phyloP scores from a whole-genome alignment of 2,113 vertebrate species.

The Anolis sagrei region DNA sequence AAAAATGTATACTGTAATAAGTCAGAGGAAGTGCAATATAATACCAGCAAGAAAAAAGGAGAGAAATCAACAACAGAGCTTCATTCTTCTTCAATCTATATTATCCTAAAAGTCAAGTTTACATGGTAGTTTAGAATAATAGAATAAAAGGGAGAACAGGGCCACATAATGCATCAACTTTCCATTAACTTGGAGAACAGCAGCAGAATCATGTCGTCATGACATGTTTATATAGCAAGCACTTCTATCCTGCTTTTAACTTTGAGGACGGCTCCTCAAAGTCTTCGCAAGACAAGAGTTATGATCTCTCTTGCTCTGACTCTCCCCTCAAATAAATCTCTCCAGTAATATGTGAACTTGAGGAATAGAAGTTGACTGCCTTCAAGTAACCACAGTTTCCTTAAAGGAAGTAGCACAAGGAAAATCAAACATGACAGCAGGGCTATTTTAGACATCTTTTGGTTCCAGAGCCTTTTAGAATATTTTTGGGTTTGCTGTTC shows the following conservation, averaged over 20 bases:
- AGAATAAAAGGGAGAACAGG: not conserved
- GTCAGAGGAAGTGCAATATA: not conserved
- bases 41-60: not conserved
- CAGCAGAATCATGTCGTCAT: not conserved
- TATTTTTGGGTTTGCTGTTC: not conserved
- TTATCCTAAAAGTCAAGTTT: not conserved
- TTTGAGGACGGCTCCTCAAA: not conserved
- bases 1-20: not conserved
- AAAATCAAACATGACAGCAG: not conserved
- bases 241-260: not conserved
- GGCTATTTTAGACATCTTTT: not conserved
- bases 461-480: not conserved
- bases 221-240: not conserved
- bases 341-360: not conserved
- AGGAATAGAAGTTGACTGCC: not conserved
- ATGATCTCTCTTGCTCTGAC: no score
- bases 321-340: not conserved
- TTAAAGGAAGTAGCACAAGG: not conserved
- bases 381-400: not conserved
- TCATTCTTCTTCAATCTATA: not conserved
- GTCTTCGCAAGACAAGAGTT: not conserved
- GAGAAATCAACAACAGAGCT: not conserved
- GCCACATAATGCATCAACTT: not conserved
- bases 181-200: not conserved
- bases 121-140: not conserved